Evolutionary conservation across 2,797 vertebrate species (phyloP).

Genomic region (Potorous gilbertii): DNA sequence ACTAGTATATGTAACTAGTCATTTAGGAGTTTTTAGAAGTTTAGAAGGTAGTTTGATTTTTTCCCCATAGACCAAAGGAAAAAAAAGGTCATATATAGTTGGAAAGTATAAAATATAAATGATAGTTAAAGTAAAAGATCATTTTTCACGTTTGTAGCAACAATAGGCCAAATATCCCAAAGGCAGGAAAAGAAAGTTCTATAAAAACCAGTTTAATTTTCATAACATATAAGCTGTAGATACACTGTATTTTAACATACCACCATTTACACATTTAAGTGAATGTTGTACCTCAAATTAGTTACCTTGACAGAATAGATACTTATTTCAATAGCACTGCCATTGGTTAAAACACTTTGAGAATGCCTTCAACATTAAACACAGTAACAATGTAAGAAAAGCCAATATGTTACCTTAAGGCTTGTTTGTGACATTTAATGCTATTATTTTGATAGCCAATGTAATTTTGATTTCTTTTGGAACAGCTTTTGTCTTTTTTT

Average conservation of each 20-base stretch:
- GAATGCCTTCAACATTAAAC: neutral
- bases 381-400: neutral
- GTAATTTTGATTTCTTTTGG: slow-evolving; percentile 3
- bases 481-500: neutral
- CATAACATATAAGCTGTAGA: neutral
- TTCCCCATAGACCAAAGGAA: neutral
- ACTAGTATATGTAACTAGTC: neutral
- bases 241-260: slow-evolving; percentile 15
- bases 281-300: neutral
- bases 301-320: neutral
- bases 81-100: neutral
- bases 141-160: neutral
- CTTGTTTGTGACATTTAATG: slow-evolving; percentile 11
- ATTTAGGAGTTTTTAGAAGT: neutral
- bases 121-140: neutral
- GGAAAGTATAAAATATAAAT: neutral
- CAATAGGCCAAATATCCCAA: neutral
- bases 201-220: neutral
- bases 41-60: slow-evolving; percentile 1
- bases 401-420: slow-evolving; percentile 2
- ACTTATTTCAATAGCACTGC: neutral
- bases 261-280: neutral
- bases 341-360: slow-evolving; percentile 2
- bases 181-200: neutral
- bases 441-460: neutral